Percentiles rank a stretch among this genome's conserved stretches.
Conservation (phyloP, 64 coral and sea anemone species). For the Trachythela sp. region DNA sequence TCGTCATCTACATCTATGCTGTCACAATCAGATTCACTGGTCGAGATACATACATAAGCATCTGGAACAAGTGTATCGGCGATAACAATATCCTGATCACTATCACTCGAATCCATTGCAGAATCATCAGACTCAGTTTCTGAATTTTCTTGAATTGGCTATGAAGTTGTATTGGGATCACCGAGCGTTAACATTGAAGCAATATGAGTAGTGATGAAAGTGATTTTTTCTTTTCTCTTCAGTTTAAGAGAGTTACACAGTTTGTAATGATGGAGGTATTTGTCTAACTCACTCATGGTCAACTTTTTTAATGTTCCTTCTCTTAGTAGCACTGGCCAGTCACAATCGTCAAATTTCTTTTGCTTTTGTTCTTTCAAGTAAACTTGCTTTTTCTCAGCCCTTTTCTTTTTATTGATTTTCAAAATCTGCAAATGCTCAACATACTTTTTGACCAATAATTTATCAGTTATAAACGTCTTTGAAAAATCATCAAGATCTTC, state of each 20-base stretch:
- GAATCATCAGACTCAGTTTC: no score
- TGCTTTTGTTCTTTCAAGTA: not conserved
- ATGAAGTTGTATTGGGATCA: not conserved
- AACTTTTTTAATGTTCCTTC: slow-evolving; percentile 25
- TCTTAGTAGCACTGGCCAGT: slow-evolving; percentile 32
- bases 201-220: slow-evolving; percentile 19
- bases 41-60: not conserved
- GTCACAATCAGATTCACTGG: not conserved
- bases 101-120: no score
- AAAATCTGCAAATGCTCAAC: slow-evolving; percentile 23
- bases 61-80: not conserved
- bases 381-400: slow-evolving; percentile 36
- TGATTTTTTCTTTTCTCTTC: slow-evolving; percentile 27
- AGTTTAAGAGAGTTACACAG: slow-evolving; percentile 37
- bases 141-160: not conserved
- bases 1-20: not conserved
- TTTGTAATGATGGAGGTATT: slow-evolving; percentile 22
- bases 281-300: slow-evolving; percentile 27
- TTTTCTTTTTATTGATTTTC: slow-evolving; percentile 41
- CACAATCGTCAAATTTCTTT: slow-evolving; percentile 20
- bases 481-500: slow-evolving; percentile 19
- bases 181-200: slow-evolving; percentile 17
- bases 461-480: not conserved
- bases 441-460: not conserved
- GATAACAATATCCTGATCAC: slow-evolving; percentile 27